These are phyloP conservation scores for Xestia ashworthii DNA, from an alignment of 2,888 invertebrate species.

Conservation along the genomic window DNA sequence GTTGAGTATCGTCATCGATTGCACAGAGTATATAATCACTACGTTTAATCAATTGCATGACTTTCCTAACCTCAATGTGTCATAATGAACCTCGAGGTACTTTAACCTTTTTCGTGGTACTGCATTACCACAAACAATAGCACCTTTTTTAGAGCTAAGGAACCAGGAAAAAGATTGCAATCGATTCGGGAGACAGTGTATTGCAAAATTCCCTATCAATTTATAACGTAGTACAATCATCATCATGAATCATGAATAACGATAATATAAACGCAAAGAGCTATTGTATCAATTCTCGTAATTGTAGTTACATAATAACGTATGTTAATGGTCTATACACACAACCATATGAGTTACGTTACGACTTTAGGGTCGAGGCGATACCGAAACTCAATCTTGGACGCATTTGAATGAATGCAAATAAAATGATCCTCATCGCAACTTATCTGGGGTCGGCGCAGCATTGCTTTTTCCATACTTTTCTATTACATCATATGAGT, in stretches of 20 bases:
- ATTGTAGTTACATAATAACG: background rate
- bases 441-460: background rate
- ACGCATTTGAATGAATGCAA: background rate
- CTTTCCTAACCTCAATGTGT: background rate
- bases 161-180: slow-evolving; percentile 21
- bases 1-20: background rate
- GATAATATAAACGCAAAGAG: background rate
- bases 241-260: slow-evolving; percentile 30
- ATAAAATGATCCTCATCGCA: background rate
- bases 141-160: background rate
- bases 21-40: too few species aligned
- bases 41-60: too few species aligned
- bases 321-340: background rate
- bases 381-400: background rate
- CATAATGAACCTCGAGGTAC: background rate
- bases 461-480: background rate
- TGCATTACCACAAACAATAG: slow-evolving; percentile 22
- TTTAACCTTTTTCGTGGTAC: background rate
- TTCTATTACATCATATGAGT: too few species aligned
- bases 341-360: background rate
- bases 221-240: background rate
- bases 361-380: too few species aligned
- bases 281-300: slow-evolving; percentile 18
- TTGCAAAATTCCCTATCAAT: slow-evolving; percentile 19
- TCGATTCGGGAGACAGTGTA: background rate